phyloP scores from a whole-genome alignment of 2,888 invertebrate genomes.

The Sphaeridia pumilis region DNA sequence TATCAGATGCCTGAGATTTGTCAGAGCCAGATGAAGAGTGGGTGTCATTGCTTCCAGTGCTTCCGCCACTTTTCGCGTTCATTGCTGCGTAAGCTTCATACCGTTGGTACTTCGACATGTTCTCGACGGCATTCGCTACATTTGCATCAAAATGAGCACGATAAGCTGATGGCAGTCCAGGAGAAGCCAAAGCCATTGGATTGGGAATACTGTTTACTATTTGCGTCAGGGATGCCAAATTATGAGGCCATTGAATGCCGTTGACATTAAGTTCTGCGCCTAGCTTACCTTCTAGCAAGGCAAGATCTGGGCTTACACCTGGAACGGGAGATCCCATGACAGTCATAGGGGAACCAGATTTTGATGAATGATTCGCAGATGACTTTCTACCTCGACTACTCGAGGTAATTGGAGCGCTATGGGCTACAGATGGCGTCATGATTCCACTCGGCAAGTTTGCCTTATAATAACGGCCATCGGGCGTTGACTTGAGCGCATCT shows the following conservation, averaged over 20 bases:
- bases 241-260: constrained; percentile 32
- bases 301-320: constrained; percentile 12
- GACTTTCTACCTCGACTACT: constrained; percentile 14
- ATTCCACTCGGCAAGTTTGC: constrained; percentile 4
- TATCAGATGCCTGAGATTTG: constrained; percentile 1
- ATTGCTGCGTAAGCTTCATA: constrained; percentile 15
- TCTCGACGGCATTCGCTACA: constrained; percentile 20
- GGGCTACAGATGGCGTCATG: constrained; percentile 15
- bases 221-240: constrained; percentile 32
- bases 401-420: constrained; percentile 12
- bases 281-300: constrained; percentile 26
- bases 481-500: background rate
- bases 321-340: background rate
- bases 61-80: background rate
- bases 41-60: background rate
- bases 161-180: constrained; percentile 25
- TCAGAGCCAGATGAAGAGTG: background rate
- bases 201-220: constrained; percentile 36
- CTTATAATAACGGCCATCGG: background rate
- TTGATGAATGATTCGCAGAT: constrained; percentile 13
- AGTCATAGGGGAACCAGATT: background rate
- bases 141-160: constrained; percentile 25
- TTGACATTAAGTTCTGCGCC: constrained; percentile 21
- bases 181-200: constrained; percentile 19
- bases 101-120: constrained; percentile 30